A percentile compares a stretch with the other conserved stretches of the same genome.
These are phyloP conservation scores for Cynopterus brachyotis DNA, from an alignment of 2,113 vertebrate species.

Conservation along the genomic window DNA sequence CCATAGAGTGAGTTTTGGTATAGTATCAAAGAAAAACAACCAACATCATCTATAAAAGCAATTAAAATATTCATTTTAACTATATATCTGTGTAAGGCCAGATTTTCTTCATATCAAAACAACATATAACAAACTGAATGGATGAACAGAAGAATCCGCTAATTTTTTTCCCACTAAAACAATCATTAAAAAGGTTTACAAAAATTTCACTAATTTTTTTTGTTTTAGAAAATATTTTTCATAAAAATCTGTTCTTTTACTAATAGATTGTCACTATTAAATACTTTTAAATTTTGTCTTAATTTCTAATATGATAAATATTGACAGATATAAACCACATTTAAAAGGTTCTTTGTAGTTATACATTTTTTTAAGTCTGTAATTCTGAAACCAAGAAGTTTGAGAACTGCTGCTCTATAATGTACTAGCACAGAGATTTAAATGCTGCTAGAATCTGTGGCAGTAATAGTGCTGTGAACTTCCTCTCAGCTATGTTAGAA, in stretches of 20 bases:
- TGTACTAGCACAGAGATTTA: not conserved
- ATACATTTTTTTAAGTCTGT: not conserved
- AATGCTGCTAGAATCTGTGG: not conserved
- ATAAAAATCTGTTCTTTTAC: conserved; percentile 20
- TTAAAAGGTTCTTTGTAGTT: not conserved
- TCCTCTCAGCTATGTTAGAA: not conserved
- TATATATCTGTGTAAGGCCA: not conserved
- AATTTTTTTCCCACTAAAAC: not conserved
- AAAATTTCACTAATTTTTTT: conserved; percentile 7
- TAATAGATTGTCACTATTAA: conserved; percentile 14
- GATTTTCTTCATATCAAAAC: not conserved
- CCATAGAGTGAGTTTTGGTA: not conserved
- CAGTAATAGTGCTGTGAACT: not conserved
- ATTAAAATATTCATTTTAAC: conserved; percentile 29
- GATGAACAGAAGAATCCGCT: not conserved
- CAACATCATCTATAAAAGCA: not conserved
- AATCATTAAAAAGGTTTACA: not conserved
- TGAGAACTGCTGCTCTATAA: not conserved
- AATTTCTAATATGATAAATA: conserved; percentile 8
- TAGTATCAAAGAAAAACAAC: conserved; percentile 10
- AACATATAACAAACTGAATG: not conserved
- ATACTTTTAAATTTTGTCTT: not conserved
- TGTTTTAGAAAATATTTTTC: conserved; percentile 28
- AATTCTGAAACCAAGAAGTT: not conserved
- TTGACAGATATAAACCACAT: not conserved